These are phyloP conservation scores for Cyclophora albipunctata DNA, from an alignment of 2,888 invertebrate species.

Conservation along the genomic window DNA sequence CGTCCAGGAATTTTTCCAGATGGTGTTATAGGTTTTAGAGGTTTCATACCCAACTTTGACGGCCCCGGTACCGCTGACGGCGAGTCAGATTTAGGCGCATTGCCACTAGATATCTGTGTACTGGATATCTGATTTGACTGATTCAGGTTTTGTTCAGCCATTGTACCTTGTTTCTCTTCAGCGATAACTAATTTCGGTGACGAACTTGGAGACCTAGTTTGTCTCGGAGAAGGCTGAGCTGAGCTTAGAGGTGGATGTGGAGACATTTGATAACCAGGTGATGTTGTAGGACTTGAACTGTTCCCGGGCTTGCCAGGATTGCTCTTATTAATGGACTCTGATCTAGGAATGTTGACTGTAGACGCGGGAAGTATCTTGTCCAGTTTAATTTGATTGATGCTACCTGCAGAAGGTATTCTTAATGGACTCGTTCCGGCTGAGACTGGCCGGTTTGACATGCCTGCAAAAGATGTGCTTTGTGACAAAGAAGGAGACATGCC, in stretches of 20 bases:
- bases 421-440: conserved; percentile 38
- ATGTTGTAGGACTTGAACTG: conserved; percentile 34
- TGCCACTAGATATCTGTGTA: conserved; percentile 49
- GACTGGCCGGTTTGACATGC: conserved; percentile 41
- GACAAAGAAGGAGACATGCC: conserved; percentile 38
- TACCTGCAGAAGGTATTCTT: conserved; percentile 49
- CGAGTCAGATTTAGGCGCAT: conserved; percentile 42
- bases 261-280: conserved; percentile 42
- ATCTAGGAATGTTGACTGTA: conserved; percentile 36
- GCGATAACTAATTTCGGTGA: conserved; percentile 71
- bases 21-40: conserved; percentile 42
- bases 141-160: conserved; percentile 45
- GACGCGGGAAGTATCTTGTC: conserved; percentile 42
- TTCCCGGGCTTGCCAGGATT: conserved; percentile 37
- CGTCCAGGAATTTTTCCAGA: conserved; percentile 45
- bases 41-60: conserved; percentile 49
- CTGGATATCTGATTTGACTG: conserved; percentile 64
- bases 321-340: conserved; percentile 41
- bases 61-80: conserved; percentile 49
- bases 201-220: conserved; percentile 69
- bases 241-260: conserved; percentile 40
- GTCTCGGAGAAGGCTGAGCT: conserved; percentile 58
- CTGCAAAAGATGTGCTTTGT: conserved; percentile 47
- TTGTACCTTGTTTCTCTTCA: conserved; percentile 58
- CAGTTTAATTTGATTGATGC: conserved; percentile 47